Evolutionary conservation across 92 coral and sea anemone genomes (phyloP).

Genomic region (Bergia puertoricense): DNA sequence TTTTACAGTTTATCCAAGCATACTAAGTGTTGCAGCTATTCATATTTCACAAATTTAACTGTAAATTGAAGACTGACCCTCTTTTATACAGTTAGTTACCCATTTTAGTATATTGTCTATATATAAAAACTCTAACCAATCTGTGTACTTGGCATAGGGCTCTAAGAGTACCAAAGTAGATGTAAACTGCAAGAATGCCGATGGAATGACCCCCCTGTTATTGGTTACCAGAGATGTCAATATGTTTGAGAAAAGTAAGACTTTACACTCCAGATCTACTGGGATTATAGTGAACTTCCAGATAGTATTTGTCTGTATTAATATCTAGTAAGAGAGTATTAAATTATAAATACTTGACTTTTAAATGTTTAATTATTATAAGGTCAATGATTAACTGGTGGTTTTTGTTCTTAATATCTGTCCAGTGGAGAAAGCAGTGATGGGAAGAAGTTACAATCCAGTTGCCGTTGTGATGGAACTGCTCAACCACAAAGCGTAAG

Average conservation of each 20-base stretch:
- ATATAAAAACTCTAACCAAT: background rate
- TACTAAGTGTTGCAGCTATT: no score
- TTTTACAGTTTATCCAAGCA: no score
- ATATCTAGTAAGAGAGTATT: no score
- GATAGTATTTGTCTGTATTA: background rate
- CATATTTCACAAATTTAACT: background rate
- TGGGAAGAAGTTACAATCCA: conserved; percentile 81
- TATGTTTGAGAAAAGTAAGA: conserved; percentile 90
- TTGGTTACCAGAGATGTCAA: conserved; percentile 89
- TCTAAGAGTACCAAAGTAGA: conserved; percentile 62
- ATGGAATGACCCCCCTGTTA: conserved; percentile 91
- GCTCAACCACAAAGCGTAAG: conserved; percentile 93
- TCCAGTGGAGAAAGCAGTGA: conserved; percentile 78
- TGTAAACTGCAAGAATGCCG: conserved; percentile 89
- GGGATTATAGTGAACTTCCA: background rate
- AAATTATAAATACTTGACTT: no score
- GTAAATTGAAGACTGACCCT: background rate
- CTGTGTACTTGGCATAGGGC: conserved; percentile 50
- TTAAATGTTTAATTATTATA: no score
- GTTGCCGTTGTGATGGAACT: conserved; percentile 82
- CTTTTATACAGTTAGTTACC: no score
- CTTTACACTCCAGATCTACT: background rate
- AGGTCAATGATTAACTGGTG: background rate
- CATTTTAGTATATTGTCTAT: background rate
- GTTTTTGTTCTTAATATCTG: background rate